Conservation (phyloP, 1,140 invertebrate species). For the Goniozus legneri region DNA sequence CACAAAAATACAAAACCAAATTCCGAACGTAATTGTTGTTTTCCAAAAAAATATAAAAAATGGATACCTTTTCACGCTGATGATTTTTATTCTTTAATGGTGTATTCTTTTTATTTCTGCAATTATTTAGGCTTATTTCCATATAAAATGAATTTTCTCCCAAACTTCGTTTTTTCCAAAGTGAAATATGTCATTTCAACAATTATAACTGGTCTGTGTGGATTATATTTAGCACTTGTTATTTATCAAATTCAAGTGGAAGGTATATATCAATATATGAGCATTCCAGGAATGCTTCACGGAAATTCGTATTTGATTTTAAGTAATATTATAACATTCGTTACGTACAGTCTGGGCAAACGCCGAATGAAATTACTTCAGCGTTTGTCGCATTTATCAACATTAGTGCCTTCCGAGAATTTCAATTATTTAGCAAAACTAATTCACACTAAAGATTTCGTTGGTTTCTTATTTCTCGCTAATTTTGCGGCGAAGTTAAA, state of each 20-base stretch:
- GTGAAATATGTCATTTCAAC: constrained; percentile 10
- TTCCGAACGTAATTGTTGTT: no score
- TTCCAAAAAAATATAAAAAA: no score
- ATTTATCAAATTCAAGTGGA: constrained; percentile 31
- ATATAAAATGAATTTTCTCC: constrained; percentile 11
- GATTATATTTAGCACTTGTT: not conserved
- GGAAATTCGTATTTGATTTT: constrained; percentile 30
- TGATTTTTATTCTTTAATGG: constrained; percentile 26
- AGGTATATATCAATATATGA: not conserved
- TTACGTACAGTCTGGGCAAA: constrained; percentile 14
- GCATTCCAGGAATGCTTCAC: constrained; percentile 24
- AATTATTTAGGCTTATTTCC: constrained; percentile 25
- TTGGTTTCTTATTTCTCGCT: constrained; percentile 28
- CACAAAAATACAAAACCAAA: no score
- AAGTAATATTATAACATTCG: constrained; percentile 5
- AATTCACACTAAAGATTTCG: constrained; percentile 35
- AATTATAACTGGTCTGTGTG: constrained; percentile 5
- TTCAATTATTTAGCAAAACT: constrained; percentile 25
- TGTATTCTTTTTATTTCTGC: constrained; percentile 18
- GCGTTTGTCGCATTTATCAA: constrained; percentile 15
- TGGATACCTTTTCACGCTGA: constrained; percentile 22
- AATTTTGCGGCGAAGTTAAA: constrained; percentile 17
- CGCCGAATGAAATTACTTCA: constrained; percentile 25
- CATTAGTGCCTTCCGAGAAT: constrained; percentile 19
- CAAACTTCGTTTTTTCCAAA: constrained; percentile 10